phyloP scores from a whole-genome alignment of 2,113 vertebrate genomes.

The Sturnus vulgaris region DNA sequence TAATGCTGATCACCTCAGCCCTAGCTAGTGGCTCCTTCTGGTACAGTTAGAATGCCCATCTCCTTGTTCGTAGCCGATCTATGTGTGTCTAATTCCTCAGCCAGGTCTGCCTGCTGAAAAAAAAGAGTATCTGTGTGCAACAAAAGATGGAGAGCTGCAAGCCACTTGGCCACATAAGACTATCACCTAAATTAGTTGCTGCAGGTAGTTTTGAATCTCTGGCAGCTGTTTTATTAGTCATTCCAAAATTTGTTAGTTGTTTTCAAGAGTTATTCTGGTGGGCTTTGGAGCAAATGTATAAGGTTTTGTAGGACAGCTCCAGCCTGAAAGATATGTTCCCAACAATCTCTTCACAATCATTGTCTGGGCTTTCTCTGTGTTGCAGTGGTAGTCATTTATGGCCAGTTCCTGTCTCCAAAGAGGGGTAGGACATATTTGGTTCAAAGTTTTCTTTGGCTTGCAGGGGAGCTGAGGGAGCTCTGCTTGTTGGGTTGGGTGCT shows the following conservation, averaged over 20 bases:
- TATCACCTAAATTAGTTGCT: background rate
- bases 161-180: background rate
- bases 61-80: background rate
- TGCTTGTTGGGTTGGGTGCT: background rate
- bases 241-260: background rate
- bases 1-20: background rate
- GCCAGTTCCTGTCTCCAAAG: background rate
- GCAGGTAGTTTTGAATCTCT: background rate
- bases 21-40: background rate
- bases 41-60: background rate
- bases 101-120: background rate
- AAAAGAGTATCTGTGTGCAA: background rate
- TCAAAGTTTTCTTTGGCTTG: background rate
- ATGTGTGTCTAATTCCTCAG: background rate
- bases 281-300: background rate
- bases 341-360: accelerated
- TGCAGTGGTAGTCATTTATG: background rate
- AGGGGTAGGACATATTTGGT: background rate
- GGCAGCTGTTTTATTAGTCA: background rate
- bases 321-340: accelerated
- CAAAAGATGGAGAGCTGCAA: background rate
- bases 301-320: background rate
- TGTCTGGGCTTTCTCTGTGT: background rate
- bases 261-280: background rate
- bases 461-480: background rate